Evolutionary conservation across 2,888 invertebrate genomes (phyloP).

Genomic region (Platerodrilus igneus): DNA sequence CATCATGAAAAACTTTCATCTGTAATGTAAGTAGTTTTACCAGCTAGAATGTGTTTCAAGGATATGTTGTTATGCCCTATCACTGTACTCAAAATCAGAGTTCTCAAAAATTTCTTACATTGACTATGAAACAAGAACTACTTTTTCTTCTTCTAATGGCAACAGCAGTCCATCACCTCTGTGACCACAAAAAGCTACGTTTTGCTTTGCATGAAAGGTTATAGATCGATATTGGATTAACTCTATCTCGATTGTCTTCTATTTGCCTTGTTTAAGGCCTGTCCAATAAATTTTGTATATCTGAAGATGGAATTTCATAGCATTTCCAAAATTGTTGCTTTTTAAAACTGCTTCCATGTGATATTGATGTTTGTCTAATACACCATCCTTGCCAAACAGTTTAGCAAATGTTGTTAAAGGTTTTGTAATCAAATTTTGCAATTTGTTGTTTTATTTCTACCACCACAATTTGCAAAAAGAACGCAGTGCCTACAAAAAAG

Average conservation of each 20-base stretch:
- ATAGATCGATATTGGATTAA: constrained; percentile 13
- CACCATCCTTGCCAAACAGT: constrained; percentile 24
- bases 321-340: constrained; percentile 1
- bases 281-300: constrained; percentile 17
- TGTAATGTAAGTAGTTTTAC: too few species aligned
- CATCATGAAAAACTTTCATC: too few species aligned
- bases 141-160: too few species aligned
- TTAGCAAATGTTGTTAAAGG: constrained; percentile 25
- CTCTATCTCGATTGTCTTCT: constrained; percentile 20
- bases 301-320: constrained; percentile 8
- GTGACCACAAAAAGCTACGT: constrained; percentile 31
- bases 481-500: constrained; percentile 25
- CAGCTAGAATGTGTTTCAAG: too few species aligned
- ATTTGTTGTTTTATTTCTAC: constrained; percentile 16
- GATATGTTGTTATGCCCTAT: too few species aligned
- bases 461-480: constrained; percentile 20
- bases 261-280: constrained; percentile 15
- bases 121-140: too few species aligned
- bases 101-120: constrained; percentile 21
- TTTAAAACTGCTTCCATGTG: constrained; percentile 17
- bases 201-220: constrained; percentile 26
- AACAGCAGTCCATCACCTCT: constrained; percentile 28
- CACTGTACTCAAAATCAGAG: constrained; percentile 27
- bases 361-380: constrained; percentile 19
- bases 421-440: constrained; percentile 23